These are phyloP conservation scores for Pygathrix nemaeus DNA, from an alignment of 2,113 vertebrate genomes.

Conservation along the genomic window DNA sequence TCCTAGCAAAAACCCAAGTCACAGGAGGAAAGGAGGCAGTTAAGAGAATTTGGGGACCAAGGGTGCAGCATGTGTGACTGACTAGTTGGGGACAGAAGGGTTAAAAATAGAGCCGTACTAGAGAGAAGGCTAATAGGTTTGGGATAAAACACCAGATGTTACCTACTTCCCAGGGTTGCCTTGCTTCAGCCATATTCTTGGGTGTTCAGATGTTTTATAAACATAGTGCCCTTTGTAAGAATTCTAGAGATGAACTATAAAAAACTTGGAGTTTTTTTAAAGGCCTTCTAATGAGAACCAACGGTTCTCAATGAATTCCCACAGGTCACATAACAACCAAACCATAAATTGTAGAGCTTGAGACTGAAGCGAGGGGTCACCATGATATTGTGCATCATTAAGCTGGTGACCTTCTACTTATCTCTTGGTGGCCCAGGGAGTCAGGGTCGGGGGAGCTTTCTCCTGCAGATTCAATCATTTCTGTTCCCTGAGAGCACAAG, in stretches of 20 bases:
- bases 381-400: not conserved
- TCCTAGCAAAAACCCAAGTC: not conserved
- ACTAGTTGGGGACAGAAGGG: not conserved
- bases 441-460: not conserved
- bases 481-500: not conserved
- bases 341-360: not conserved
- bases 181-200: not conserved
- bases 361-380: not conserved
- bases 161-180: not conserved
- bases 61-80: not conserved
- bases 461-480: not conserved
- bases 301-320: conserved; percentile 4
- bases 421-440: not conserved
- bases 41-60: not conserved
- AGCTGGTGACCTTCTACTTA: not conserved
- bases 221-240: conserved; percentile 21
- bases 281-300: conserved; percentile 24
- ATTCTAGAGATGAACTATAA: conserved; percentile 36
- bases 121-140: not conserved
- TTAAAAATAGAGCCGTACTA: not conserved
- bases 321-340: not conserved
- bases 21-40: not conserved
- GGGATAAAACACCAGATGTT: not conserved
- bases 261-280: not conserved
- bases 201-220: conserved; percentile 16